These are phyloP conservation scores for Cylas formicarius DNA, from an alignment of 1,140 invertebrate genomes.

Conservation along the genomic window DNA sequence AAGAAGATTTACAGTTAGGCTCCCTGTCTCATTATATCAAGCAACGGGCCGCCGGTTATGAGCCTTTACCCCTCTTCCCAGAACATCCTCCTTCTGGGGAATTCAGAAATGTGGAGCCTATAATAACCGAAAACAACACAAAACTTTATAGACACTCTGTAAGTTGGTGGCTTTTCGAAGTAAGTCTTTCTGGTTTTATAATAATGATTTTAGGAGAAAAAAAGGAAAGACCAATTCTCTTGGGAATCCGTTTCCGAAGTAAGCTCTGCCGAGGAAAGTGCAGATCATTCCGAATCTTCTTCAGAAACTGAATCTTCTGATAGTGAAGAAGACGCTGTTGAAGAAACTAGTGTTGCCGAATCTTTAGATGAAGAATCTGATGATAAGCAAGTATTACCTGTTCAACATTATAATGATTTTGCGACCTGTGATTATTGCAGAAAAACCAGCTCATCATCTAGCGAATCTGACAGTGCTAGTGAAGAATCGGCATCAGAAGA, in stretches of 20 bases:
- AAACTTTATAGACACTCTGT: constrained; percentile 26
- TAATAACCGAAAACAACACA: constrained; percentile 28
- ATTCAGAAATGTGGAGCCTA: constrained; percentile 68
- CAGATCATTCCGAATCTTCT: constrained; percentile 17
- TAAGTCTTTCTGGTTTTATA: constrained; percentile 2
- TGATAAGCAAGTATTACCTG: constrained; percentile 11
- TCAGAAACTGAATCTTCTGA: constrained; percentile 26
- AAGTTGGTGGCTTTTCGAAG: constrained; percentile 12
- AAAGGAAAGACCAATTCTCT: constrained; percentile 28
- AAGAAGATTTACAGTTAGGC: constrained; percentile 85
- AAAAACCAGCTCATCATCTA: constrained; percentile 13
- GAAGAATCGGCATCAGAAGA: constrained; percentile 28
- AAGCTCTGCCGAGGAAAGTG: constrained; percentile 22
- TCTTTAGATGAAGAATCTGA: constrained; percentile 25
- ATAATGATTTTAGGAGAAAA: constrained; percentile 27
- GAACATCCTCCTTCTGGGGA: constrained; percentile 64
- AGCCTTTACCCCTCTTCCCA: constrained; percentile 82
- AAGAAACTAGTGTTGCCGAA: constrained; percentile 33
- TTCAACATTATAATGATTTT: constrained; percentile 1
- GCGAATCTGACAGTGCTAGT: constrained; percentile 13
- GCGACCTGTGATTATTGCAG: constrained; percentile 7
- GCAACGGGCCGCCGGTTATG: constrained; percentile 75
- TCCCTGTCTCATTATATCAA: constrained; percentile 94
- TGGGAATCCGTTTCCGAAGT: constrained; percentile 30
- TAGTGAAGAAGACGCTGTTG: constrained; percentile 29